Evolutionary conservation across 2,888 invertebrate species (phyloP).

Genomic region (Thymelicus lineola): DNA sequence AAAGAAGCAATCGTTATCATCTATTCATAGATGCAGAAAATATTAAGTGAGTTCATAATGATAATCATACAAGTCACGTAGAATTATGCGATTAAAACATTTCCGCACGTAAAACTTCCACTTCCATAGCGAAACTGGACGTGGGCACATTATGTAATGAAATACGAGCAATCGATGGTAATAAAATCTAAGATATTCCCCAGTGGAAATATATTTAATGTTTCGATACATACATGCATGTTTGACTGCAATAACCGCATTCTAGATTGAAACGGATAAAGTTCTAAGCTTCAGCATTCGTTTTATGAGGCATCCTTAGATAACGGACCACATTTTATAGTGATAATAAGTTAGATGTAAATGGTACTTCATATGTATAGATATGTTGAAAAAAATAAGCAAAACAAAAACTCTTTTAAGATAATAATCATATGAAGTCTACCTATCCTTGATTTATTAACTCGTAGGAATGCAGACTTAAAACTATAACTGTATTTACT

Average conservation of each 20-base stretch:
- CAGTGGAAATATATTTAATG: constrained; percentile 31
- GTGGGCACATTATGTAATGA: constrained; percentile 32
- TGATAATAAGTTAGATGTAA: background rate
- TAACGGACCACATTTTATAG: background rate
- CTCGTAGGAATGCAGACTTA: too few species aligned
- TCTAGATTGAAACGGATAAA: background rate
- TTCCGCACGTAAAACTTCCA: constrained; percentile 49
- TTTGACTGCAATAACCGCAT: constrained; percentile 15
- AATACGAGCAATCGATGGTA: constrained; percentile 30
- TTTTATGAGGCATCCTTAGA: background rate
- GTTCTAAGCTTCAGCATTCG: background rate
- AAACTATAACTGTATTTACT: too few species aligned
- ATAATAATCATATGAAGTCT: too few species aligned
- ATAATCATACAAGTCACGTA: constrained; percentile 47
- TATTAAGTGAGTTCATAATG: constrained; percentile 34
- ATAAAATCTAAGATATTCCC: constrained; percentile 34
- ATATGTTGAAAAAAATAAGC: background rate
- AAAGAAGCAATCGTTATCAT: constrained; percentile 14
- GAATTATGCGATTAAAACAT: constrained; percentile 42
- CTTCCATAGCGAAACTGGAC: constrained; percentile 41
- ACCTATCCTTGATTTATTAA: too few species aligned
- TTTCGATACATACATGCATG: constrained; percentile 5
- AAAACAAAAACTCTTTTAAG: too few species aligned
- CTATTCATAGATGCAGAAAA: constrained; percentile 21
- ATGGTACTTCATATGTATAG: background rate